These are phyloP conservation scores for Thamnaconus septentrionalis DNA, from an alignment of 2,113 vertebrate genomes.

Conservation along the genomic window DNA sequence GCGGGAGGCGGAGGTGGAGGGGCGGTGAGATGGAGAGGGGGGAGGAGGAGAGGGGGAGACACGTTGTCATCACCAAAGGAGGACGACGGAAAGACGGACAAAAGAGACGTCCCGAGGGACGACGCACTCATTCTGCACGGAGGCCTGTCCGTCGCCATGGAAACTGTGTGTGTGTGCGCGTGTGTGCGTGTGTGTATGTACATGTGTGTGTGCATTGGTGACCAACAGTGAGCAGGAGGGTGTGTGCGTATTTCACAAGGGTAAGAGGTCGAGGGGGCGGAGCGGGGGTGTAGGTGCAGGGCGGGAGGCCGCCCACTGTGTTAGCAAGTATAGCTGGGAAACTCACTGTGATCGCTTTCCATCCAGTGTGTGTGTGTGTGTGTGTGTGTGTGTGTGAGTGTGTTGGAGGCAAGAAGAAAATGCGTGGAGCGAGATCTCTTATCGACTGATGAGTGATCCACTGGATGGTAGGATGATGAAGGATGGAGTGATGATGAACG, in stretches of 20 bases:
- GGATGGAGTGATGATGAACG: slow-evolving; percentile 65
- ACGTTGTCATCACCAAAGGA: slow-evolving; percentile 73
- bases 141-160: slow-evolving; percentile 73
- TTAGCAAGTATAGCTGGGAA: slow-evolving; percentile 52
- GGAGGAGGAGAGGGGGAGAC: slow-evolving; percentile 60
- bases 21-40: slow-evolving; percentile 36
- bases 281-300: slow-evolving; percentile 29
- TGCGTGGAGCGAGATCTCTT: slow-evolving; percentile 51
- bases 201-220: slow-evolving; percentile 27
- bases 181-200: neutral
- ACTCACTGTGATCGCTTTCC: slow-evolving; percentile 54
- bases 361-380: slow-evolving; percentile 6
- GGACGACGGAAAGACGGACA: slow-evolving; percentile 75
- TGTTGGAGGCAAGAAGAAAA: slow-evolving; percentile 18
- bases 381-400: slow-evolving; percentile 18
- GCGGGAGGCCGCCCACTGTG: slow-evolving; percentile 44
- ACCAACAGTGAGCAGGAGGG: slow-evolving; percentile 45
- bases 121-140: slow-evolving; percentile 71
- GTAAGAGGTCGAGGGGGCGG: slow-evolving; percentile 10
- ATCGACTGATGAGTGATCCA: slow-evolving; percentile 63
- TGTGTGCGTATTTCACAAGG: slow-evolving; percentile 41
- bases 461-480: slow-evolving; percentile 65
- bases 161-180: slow-evolving; percentile 56
- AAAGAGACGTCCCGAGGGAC: slow-evolving; percentile 74
- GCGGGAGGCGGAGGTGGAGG: slow-evolving; percentile 26